These are phyloP conservation scores for Caenorhabditis wallacei DNA, from an alignment of 2,888 invertebrate genomes.

Conservation along the genomic window DNA sequence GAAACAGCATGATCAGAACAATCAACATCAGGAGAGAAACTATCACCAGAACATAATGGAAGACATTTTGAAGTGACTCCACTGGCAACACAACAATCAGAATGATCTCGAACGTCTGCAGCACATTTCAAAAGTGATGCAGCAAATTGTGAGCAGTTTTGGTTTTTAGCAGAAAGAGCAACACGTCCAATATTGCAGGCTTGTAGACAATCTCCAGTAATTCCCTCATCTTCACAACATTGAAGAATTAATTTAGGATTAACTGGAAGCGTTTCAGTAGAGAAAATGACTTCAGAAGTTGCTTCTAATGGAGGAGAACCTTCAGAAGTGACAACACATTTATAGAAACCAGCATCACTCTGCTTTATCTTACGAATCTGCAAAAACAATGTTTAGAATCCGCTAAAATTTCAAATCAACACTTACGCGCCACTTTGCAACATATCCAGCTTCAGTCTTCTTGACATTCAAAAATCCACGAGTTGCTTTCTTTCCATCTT, in stretches of 20 bases:
- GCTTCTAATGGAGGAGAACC: conserved; percentile 21
- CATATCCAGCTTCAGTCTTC: conserved; percentile 55
- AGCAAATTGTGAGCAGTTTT: conserved; percentile 65
- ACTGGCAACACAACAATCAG: conserved; percentile 70
- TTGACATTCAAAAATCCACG: conserved; percentile 57
- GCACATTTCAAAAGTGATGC: conserved; percentile 71
- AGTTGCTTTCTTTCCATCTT: conserved; percentile 54
- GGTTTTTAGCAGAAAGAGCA: conserved; percentile 25
- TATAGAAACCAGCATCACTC: conserved; percentile 67
- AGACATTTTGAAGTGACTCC: conserved; percentile 68
- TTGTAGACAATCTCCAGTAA: conserved; percentile 64
- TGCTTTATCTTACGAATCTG: conserved; percentile 50
- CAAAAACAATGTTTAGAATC: background rate
- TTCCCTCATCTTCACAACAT: conserved; percentile 68
- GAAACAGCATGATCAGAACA: conserved; percentile 64
- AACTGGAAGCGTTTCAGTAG: conserved; percentile 64
- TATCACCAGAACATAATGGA: conserved; percentile 71
- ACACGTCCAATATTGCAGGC: conserved; percentile 69
- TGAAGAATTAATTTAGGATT: conserved; percentile 64
- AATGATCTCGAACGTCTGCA: conserved; percentile 71
- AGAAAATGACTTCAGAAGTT: conserved; percentile 57
- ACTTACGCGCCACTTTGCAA: conserved; percentile 59
- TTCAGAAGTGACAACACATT: conserved; percentile 54
- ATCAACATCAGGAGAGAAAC: conserved; percentile 51
- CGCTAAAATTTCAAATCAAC: background rate